Base-by-base conservation (phyloP, 2,888 invertebrate species). In the Meghimatium bilineatum region DNA sequence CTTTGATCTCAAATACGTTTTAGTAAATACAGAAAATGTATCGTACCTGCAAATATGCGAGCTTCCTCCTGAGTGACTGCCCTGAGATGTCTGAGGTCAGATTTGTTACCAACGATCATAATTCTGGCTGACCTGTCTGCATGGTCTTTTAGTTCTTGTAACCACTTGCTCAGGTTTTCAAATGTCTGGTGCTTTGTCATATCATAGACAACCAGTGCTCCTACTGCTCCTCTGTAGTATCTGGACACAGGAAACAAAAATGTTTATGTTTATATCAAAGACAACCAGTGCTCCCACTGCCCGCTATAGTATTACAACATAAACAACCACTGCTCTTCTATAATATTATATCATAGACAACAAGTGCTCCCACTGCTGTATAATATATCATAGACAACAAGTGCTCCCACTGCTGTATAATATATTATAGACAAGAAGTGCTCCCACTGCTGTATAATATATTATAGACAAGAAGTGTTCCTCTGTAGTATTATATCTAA, bases 201-300 rank as follows among this genome's bases (percentile, higher is more conserved):
- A 84, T 92, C 92, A 86, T 89, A 92, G 56, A 92, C 90, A 29
- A 92, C 91, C 52, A 92, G 86, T 0, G 92, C 92, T 6, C 92
- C 92, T 2, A 91, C 91, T 12, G 92, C 92, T 34, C 91, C 85
- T 29, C 76, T 56, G 83, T 82, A 67, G 74, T 81, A 81, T 32
- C 84, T 84, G 80, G n/a, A 49, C 1, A 49, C 20, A 32, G 56
- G 56, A 23, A 56, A 56, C 44, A 44, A 23, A 12, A 56, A 17
- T 14, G 56, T 56, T 56, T 17, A n/a, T 23, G 56, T 56, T n/a
- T 44, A 44, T 44, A 44, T 44, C 44, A 44, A 8, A 44, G 12
- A 44, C 44, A 44, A 44, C 44, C 44, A 23, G 20, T 23, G 56
- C 23, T 56, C 56, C 56, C 17, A 56, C 56, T 56, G 23, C 17